Base-by-base conservation (phyloP, 1,140 invertebrate species). In the Oncopodura yosiiana region DNA sequence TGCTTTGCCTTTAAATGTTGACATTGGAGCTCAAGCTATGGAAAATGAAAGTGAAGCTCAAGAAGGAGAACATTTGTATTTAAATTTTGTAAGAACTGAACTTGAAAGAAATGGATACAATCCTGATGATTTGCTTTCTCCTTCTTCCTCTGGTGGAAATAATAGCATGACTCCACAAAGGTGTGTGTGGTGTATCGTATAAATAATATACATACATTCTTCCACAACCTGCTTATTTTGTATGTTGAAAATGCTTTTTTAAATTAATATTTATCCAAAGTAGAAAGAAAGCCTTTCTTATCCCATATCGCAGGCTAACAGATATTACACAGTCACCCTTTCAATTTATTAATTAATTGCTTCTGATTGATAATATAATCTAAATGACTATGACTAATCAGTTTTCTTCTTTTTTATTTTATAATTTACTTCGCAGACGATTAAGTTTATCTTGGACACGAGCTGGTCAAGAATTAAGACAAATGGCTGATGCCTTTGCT, bases 401-500 rank as follows among this genome's bases (percentile, higher is more conserved):
- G 14, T 29, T n/a, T 50, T 6, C 16, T 3, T 9, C 4, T 32
- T 48, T 18, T 29, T 48, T 29, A 21, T 3, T 48, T 21, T 11
- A 32, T 34, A 30, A 29, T 11, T 48, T 44, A 46, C 3, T 11
- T 48, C 23, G 27, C 44, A 51, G 49, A 29, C 14, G 23, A 5
- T 23, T 51, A n/a, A 24, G 27, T 9, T n/a, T n/a, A n/a, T n/a
- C n/a, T n/a, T 63, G 61, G 61, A 49, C 52, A 23, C 30, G 55
- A 37, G 55, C 58, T 16, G 61, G 63, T 2, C 41, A 49, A 3
- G 61, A 63, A 19, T 45, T 63, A 11, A 51, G 63, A 1, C 58
- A 58, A 14, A n/a, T 64, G 14, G 62, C 62, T 21, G 62, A 64
- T 51, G 53, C 56, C 12, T 64, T 64, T 46, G 29, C 60, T 12